phyloP scores from a whole-genome alignment of 2,113 vertebrate species.

The Aleadryas rufinucha region DNA sequence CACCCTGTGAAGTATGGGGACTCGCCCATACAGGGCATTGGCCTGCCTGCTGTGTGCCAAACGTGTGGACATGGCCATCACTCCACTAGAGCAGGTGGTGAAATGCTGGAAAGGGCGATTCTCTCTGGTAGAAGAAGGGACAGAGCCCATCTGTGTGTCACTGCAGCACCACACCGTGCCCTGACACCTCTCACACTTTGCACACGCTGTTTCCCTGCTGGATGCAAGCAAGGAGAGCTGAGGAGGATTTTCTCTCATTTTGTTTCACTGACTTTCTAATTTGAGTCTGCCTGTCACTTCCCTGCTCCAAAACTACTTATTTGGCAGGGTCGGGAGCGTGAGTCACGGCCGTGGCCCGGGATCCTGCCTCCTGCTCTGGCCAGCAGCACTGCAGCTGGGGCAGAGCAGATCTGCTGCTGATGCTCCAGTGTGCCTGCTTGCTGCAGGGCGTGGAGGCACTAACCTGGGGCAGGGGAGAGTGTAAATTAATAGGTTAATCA shows the following conservation, averaged over 20 bases:
- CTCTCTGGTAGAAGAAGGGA: neutral
- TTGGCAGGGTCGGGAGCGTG: slow-evolving; percentile 57
- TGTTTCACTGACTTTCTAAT: neutral
- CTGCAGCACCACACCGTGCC: rapidly evolving
- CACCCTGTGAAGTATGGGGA: rapidly evolving
- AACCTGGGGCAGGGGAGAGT: neutral
- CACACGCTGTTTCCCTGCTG: neutral
- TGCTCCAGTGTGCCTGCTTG: neutral
- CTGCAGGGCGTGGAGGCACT: neutral
- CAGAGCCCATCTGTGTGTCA: rapidly evolving
- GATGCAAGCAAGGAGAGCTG: neutral
- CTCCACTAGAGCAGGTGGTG: neutral
- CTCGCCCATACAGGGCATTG: rapidly evolving
- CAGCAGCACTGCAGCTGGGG: neutral
- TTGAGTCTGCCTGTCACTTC: slow-evolving; percentile 12
- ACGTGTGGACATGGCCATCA: rapidly evolving
- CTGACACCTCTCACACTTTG: neutral
- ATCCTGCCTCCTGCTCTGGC: slow-evolving; percentile 36
- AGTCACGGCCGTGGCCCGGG: slow-evolving; percentile 11
- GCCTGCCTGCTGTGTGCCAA: neutral
- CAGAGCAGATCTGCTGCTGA: neutral
- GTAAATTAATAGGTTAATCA: neutral
- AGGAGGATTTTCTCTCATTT: neutral
- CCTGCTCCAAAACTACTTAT: slow-evolving; percentile 67
- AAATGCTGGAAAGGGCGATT: neutral